Evolutionary conservation across 2,797 vertebrate species (phyloP), one percentile per base, ranked within the genome.

Genomic region (Masticophis lateralis): DNA sequence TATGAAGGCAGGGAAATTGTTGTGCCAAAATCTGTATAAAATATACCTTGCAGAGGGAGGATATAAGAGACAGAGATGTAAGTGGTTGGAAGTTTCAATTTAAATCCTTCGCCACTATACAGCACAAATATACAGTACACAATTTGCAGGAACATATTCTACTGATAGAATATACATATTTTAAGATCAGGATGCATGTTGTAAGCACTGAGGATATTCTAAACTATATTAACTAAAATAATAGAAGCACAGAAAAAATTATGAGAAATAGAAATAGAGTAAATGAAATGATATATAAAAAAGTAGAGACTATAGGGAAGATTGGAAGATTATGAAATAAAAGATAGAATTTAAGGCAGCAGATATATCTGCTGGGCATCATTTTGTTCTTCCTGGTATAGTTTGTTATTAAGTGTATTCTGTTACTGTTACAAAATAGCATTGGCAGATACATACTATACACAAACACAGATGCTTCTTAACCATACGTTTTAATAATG

Each of bases 101-200:
- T 47, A 87, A 47, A n/a, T 88, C 51, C n/a, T 12, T 92, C 56
- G 83, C 9, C 90, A 90, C 32, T 74, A 37, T 37, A 63, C 66
- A 92, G 43, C 59, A 92, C 61, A 7, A 94, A 25, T 43, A 13
- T 37, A 53, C 51, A 53, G 51, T 53, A 60, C 22, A 61, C 92
- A 60, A 79, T 92, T 91, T 95, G 91, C 91, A 59, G 74, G 93
- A 93, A 94, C 94, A 90, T 83, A 91, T 93, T 87, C 9, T 69
- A 9, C 92, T 93, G 32, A 90, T 94, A 16, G 79, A 53, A 94
- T 93, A 88, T 22, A 74, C 69, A 74, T 88, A 95, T 0, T 0
- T 90, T 90, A 88, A 4, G 51, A 83, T 16, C 20, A 25, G 61
- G 94, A 95, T 93, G 95, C 94, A 96, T 87, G 6, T 51, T 88